A percentile compares a stretch with the other conserved stretches of the same genome.
These are phyloP conservation scores for Thyatira batis DNA, from an alignment of 2,888 invertebrate species.

Conservation along the genomic window DNA sequence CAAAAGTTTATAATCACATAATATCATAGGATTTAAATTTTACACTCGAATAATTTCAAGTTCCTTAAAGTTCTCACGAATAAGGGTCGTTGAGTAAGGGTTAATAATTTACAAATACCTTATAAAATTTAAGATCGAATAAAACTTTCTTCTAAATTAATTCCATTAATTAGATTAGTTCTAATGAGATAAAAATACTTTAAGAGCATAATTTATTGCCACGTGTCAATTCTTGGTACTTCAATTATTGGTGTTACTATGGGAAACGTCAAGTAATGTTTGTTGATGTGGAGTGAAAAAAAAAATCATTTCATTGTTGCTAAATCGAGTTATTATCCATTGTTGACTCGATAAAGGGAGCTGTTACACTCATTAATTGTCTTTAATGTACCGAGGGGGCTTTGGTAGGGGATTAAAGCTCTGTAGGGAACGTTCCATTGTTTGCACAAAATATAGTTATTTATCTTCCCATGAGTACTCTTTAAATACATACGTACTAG, in stretches of 20 bases:
- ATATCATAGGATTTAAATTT: constrained; percentile 25
- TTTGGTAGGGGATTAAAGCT: constrained; percentile 15
- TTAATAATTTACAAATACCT: constrained; percentile 2
- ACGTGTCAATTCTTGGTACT: neutral
- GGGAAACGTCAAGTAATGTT: constrained; percentile 35
- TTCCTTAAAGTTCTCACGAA: constrained; percentile 1
- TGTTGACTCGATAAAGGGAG: constrained; percentile 70
- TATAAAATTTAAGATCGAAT: neutral
- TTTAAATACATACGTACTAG: constrained; percentile 27
- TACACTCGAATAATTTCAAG: constrained; percentile 15
- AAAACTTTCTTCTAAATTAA: neutral
- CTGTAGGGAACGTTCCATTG: constrained; percentile 60
- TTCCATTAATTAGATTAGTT: neutral
- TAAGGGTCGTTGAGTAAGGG: constrained; percentile 2
- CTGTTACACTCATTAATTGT: constrained; percentile 77
- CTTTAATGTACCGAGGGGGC: constrained; percentile 62
- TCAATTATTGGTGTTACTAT: neutral
- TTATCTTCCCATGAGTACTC: constrained; percentile 62
- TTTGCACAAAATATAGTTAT: constrained; percentile 71
- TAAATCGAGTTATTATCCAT: constrained; percentile 71
- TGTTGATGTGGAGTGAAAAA: constrained; percentile 65
- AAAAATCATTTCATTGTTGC: constrained; percentile 49
- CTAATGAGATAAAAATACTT: neutral
- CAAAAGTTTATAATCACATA: constrained; percentile 27
- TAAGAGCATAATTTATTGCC: neutral